Conservation (phyloP, 1,140 invertebrate species). For the Drosophila murphyi region DNA sequence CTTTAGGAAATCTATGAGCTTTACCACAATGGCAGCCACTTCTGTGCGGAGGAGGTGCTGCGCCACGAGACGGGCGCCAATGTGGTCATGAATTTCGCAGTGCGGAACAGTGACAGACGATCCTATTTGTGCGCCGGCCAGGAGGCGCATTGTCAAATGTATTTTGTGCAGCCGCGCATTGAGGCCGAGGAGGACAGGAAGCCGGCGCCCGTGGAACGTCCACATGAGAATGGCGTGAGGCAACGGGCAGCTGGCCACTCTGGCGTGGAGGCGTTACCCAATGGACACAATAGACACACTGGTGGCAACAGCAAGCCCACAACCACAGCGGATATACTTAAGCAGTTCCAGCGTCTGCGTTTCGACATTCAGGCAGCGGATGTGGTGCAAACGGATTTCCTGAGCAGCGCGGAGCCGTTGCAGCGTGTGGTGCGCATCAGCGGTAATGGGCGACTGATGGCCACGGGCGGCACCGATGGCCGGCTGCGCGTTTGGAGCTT, state of each 20-base stretch:
- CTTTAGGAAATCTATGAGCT: slow-evolving; percentile 95
- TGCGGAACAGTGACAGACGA: slow-evolving; percentile 88
- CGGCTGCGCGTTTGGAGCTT: slow-evolving; percentile 95
- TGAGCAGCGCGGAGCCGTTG: slow-evolving; percentile 89
- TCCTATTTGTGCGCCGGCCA: slow-evolving; percentile 94
- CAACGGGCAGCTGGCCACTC: slow-evolving; percentile 59
- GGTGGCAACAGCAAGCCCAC: slow-evolving; percentile 1
- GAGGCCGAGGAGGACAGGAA: slow-evolving; percentile 81
- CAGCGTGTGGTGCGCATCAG: slow-evolving; percentile 95
- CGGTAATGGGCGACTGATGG: slow-evolving; percentile 90
- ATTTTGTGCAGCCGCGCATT: slow-evolving; percentile 91
- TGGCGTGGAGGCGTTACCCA: slow-evolving; percentile 68
- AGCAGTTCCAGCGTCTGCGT: slow-evolving; percentile 87
- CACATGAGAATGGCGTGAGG: slow-evolving; percentile 75
- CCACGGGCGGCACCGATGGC: slow-evolving; percentile 96
- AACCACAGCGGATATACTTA: slow-evolving; percentile 84
- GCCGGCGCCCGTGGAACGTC: slow-evolving; percentile 59
- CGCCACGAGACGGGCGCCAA: slow-evolving; percentile 94
- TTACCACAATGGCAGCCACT: slow-evolving; percentile 91
- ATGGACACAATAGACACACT: slow-evolving; percentile 48
- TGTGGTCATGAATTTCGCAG: slow-evolving; percentile 96
- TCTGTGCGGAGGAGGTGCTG: slow-evolving; percentile 93
- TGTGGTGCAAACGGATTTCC: slow-evolving; percentile 91
- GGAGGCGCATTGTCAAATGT: slow-evolving; percentile 96
- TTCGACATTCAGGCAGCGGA: slow-evolving; percentile 90